A percentile compares a stretch with the other conserved stretches of the same genome.
Evolutionary conservation across 2,113 vertebrate genomes (phyloP).

Genomic region (Phoxinus phoxinus): DNA sequence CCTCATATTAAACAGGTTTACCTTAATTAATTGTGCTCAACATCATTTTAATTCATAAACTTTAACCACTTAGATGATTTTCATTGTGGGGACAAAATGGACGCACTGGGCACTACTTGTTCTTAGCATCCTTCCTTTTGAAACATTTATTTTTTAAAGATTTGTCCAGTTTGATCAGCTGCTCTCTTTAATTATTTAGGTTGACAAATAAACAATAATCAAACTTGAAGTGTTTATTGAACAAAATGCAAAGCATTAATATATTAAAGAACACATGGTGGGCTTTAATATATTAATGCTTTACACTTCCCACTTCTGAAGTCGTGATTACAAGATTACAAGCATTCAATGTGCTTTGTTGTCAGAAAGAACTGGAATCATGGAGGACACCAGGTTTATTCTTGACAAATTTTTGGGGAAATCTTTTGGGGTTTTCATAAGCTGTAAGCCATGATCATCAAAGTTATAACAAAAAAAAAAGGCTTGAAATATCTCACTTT

Average conservation of each 20-base stretch:
- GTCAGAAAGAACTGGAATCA: too few relatives aligned
- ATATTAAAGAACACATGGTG: too few relatives aligned
- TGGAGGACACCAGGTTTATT: too few relatives aligned
- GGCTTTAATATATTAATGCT: too few relatives aligned
- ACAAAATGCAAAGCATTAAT: neutral
- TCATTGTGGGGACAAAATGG: neutral
- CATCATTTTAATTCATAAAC: neutral
- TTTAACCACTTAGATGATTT: neutral
- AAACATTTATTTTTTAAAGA: neutral
- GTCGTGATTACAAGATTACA: too few relatives aligned
- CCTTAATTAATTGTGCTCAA: neutral
- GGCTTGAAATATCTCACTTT: too few relatives aligned
- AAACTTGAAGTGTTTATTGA: neutral
- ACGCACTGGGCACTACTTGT: neutral
- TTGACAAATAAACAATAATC: neutral
- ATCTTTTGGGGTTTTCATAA: too few relatives aligned
- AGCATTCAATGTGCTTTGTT: too few relatives aligned
- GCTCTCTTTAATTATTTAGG: neutral
- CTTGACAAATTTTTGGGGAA: too few relatives aligned
- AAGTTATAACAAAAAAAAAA: too few relatives aligned
- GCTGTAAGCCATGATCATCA: too few relatives aligned
- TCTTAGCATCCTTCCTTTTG: neutral
- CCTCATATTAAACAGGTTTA: neutral
- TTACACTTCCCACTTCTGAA: too few relatives aligned
- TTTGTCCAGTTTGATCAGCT: neutral